phyloP scores from a whole-genome alignment of 1,140 invertebrate genomes.

The Delia radicum region DNA sequence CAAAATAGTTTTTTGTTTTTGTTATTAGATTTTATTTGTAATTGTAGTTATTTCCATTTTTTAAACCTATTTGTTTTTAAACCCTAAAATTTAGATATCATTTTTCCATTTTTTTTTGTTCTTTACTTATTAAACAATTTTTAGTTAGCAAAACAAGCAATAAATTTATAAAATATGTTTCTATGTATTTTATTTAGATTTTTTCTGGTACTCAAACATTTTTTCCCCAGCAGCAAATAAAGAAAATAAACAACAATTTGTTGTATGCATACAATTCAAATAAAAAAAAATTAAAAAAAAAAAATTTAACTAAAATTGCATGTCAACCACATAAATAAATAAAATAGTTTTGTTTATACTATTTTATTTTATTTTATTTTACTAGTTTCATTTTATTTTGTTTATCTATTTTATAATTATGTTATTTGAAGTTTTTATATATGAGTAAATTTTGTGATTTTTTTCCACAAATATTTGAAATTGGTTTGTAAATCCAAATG shows the following conservation, averaged over 20 bases:
- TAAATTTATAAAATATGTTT: background rate
- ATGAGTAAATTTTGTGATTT: background rate
- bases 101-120: background rate
- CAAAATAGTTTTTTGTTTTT: too few relatives aligned
- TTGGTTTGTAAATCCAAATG: background rate
- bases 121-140: background rate
- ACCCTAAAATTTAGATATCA: too few relatives aligned
- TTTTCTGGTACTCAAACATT: background rate
- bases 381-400: background rate
- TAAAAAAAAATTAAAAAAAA: background rate
- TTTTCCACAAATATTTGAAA: background rate
- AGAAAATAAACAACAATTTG: background rate
- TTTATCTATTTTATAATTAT: background rate
- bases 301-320: background rate
- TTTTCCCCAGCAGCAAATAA: background rate
- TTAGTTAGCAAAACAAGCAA: background rate
- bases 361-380: background rate
- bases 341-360: background rate
- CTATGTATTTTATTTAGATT: background rate
- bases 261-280: background rate
- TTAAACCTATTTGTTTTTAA: too few relatives aligned
- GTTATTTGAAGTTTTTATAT: background rate
- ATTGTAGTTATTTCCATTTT: too few relatives aligned
- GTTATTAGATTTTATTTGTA: too few relatives aligned
- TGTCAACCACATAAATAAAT: constrained; percentile 3